These are phyloP conservation scores for Cheiracanthium punctorium DNA, from an alignment of 2,888 invertebrate genomes.

Conservation along the genomic window DNA sequence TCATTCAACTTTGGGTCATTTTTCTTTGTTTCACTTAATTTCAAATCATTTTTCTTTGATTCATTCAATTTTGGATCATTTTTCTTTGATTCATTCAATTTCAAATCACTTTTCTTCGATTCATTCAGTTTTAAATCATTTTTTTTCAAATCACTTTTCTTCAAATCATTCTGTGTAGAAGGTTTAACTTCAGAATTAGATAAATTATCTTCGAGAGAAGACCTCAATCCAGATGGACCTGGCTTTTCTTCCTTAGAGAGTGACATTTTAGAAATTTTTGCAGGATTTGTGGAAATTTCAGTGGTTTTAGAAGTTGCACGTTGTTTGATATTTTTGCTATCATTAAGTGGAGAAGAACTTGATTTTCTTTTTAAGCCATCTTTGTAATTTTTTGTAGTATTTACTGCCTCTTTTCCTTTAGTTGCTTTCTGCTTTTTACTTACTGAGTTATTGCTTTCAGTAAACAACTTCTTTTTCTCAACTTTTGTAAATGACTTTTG, in stretches of 20 bases:
- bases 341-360: background rate
- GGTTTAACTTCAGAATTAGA: background rate
- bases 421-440: constrained; percentile 32
- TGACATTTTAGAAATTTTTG: constrained; percentile 24
- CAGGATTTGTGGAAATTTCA: constrained; percentile 19
- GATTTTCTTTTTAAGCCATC: constrained; percentile 20
- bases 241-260: constrained; percentile 14
- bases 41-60: too few relatives aligned
- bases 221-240: background rate
- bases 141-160: too few relatives aligned
- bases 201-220: background rate
- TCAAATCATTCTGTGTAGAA: background rate
- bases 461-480: constrained; percentile 19
- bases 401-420: constrained; percentile 27
- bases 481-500: constrained; percentile 17
- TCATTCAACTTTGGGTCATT: too few relatives aligned
- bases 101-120: too few relatives aligned
- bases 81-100: too few relatives aligned
- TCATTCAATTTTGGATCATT: too few relatives aligned
- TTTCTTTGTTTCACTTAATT: too few relatives aligned
- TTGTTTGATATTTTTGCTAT: constrained; percentile 6
- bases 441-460: background rate
- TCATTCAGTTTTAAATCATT: too few relatives aligned
- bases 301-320: background rate
- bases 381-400: background rate